A percentile compares a stretch with the other conserved stretches of the same genome.
These are phyloP conservation scores for Actinia tenebrosa DNA, from an alignment of 64 coral and sea anemone species.

Conservation along the genomic window DNA sequence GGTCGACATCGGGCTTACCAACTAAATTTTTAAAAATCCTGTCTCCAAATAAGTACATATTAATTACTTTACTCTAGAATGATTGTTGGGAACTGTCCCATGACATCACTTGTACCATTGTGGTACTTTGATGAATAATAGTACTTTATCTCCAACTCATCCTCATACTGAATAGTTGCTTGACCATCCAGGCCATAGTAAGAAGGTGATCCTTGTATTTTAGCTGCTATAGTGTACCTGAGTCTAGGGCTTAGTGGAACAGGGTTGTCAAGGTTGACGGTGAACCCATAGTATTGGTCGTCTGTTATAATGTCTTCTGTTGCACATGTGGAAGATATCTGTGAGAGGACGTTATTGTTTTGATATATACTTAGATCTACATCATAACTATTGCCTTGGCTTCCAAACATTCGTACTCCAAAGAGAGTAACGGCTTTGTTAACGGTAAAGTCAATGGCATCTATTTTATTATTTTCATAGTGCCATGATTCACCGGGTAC, in stretches of 20 bases:
- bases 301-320: neutral
- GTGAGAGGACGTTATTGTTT: neutral
- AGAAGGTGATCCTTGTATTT: neutral
- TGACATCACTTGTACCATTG: neutral
- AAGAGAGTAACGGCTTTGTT: neutral
- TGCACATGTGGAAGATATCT: neutral
- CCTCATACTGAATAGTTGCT: neutral
- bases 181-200: neutral
- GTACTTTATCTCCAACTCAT: neutral
- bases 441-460: neutral
- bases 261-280: neutral
- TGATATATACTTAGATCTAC: neutral
- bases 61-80: neutral
- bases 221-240: neutral
- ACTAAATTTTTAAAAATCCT: too few relatives aligned
- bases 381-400: neutral
- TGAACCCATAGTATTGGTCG: conserved; percentile 11
- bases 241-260: neutral
- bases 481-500: neutral
- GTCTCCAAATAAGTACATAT: too few relatives aligned
- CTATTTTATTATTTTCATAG: neutral
- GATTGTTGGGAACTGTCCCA: neutral
- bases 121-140: neutral
- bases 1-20: too few relatives aligned
- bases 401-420: neutral